Evolutionary conservation across 2,797 vertebrate species (phyloP).

Genomic region (Taenioides sp.): DNA sequence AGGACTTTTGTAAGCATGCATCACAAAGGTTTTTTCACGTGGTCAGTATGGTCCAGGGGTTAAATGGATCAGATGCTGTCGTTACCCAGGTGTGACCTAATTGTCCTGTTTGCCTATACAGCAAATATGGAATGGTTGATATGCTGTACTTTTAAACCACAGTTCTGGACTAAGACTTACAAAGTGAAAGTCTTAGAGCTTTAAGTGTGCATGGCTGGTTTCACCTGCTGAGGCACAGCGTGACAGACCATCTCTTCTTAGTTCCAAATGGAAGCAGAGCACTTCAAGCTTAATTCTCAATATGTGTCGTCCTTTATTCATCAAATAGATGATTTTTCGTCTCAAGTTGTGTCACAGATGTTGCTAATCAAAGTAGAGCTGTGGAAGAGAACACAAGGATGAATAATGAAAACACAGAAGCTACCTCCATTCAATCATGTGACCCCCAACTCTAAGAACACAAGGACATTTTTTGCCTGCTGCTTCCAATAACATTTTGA

Average conservation of each 20-base stretch:
- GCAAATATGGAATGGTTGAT: background rate
- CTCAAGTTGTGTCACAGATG: slow-evolving; percentile 25
- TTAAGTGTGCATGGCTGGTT: slow-evolving; percentile 23
- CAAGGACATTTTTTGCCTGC: slow-evolving; percentile 7
- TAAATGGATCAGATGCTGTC: too few relatives aligned
- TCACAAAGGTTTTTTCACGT: too few relatives aligned
- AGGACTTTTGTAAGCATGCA: too few relatives aligned
- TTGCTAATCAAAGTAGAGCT: slow-evolving; percentile 36
- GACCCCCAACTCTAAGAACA: slow-evolving; percentile 11
- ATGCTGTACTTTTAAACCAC: background rate
- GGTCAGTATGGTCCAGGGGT: too few relatives aligned
- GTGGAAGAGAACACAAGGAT: slow-evolving; percentile 6
- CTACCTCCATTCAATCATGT: slow-evolving; percentile 41
- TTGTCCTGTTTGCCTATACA: background rate
- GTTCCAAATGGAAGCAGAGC: slow-evolving; percentile 39
- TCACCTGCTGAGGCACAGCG: slow-evolving; percentile 39
- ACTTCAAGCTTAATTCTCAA: slow-evolving; percentile 26
- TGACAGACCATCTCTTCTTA: slow-evolving; percentile 41
- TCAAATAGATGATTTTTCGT: slow-evolving; percentile 46
- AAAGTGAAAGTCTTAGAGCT: slow-evolving; percentile 19
- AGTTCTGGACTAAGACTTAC: background rate
- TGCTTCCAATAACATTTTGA: slow-evolving; percentile 27
- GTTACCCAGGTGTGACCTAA: too few relatives aligned
- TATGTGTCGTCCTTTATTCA: slow-evolving; percentile 42
- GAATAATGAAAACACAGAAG: slow-evolving; percentile 35